Conservation (phyloP, 2,888 invertebrate species). For the Stictocephala bisonia region DNA sequence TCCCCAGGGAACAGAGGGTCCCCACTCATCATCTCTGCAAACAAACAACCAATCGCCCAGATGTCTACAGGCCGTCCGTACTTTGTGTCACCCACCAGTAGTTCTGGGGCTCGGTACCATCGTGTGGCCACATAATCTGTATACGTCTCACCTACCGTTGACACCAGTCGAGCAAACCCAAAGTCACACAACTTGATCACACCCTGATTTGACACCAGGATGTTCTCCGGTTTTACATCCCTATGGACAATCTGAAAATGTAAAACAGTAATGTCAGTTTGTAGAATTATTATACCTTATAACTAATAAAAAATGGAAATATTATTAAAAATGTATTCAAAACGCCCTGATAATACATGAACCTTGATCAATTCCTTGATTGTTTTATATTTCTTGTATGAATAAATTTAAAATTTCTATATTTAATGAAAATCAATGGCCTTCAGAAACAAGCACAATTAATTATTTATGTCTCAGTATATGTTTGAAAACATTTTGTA, state of each 20-base stretch:
- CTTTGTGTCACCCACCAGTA: conserved; percentile 79
- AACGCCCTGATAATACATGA: no score
- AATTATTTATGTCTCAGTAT: no score
- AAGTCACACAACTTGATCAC: conserved; percentile 93
- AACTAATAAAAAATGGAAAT: no score
- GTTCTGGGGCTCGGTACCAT: conserved; percentile 90
- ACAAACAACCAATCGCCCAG: conserved; percentile 88
- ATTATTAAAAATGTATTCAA: no score
- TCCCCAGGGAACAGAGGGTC: conserved; percentile 90
- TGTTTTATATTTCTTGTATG: no score
- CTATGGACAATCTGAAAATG: conserved; percentile 81
- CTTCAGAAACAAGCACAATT: no score
- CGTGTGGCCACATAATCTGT: conserved; percentile 92
- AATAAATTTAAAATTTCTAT: no score
- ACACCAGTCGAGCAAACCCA: conserved; percentile 83
- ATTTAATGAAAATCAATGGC: no score
- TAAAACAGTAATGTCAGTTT: conserved; percentile 3
- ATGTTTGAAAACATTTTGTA: no score
- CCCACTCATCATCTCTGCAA: conserved; percentile 87
- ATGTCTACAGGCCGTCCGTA: conserved; percentile 81
- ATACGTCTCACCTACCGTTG: conserved; percentile 78
- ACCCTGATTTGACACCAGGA: conserved; percentile 81
- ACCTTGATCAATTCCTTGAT: no score
- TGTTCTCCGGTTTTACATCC: conserved; percentile 91
- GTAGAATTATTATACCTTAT: neutral